Percentiles rank a stretch among this genome's conserved stretches.
phyloP scores from a whole-genome alignment of 2,113 vertebrate species.

The Otus sunia region DNA sequence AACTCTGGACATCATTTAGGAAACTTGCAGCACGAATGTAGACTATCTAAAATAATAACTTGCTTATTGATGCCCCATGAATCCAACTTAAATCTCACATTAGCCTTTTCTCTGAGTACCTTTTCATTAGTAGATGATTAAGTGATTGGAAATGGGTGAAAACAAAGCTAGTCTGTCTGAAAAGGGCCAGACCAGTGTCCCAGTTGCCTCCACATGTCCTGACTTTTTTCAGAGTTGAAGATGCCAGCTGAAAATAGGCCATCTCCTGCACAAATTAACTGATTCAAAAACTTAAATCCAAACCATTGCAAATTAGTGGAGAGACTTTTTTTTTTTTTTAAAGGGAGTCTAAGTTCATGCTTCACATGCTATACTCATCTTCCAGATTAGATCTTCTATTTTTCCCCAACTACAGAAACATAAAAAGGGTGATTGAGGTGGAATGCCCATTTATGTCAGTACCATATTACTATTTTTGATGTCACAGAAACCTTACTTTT shows the following conservation, averaged over 20 bases:
- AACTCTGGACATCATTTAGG: not conserved
- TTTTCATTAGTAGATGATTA: not conserved
- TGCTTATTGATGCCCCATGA: not conserved
- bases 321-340: not conserved
- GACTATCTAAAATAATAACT: not conserved
- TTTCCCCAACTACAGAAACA: not conserved
- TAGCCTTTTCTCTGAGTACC: not conserved
- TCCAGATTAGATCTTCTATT: not conserved
- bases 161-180: not conserved
- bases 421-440: not conserved
- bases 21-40: not conserved
- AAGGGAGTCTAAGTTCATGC: not conserved
- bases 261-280: not conserved
- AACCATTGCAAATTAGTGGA: not conserved
- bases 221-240: not conserved
- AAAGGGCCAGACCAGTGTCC: not conserved
- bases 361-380: not conserved
- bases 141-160: not conserved
- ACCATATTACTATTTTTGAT: not conserved
- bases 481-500: not conserved
- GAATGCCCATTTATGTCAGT: not conserved
- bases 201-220: not conserved
- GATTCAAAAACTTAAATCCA: not conserved
- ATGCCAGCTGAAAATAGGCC: not conserved
- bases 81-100: not conserved